Evolutionary conservation across 1,140 invertebrate genomes (phyloP), one percentile per base, ranked within the genome.

Genomic region (Trichonephila clavata): DNA sequence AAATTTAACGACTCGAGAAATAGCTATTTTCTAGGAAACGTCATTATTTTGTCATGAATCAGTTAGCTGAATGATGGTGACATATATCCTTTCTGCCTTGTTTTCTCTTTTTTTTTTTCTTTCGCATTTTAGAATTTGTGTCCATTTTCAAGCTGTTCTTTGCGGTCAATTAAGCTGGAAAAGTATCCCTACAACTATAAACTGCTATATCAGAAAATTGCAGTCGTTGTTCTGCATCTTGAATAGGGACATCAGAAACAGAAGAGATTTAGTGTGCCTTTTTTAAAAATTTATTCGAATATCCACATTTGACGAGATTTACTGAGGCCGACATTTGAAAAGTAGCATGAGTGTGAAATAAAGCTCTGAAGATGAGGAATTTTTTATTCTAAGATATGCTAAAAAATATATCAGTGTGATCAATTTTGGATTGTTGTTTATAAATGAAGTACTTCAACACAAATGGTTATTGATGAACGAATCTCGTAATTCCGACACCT

Each of bases 41-140:
- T 77, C 71, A 77, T 77, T 77, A 77, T 77, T 77, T 77, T 77
- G 71, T 77, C 71, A 77, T 77, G 71, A 77, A 77, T 77, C 71
- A 39, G 71, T 77, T 77, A 39, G 32, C 71, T 77, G 71, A 77
- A 77, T 77, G 71, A 77, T 77, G 32, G 71, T 77, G 71, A 77
- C 71, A 77, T 77, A 77, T 77, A 77, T 77, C 71, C 27, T 71
- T 27, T 77, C 27, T 32, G 18, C 24, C 14, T 32, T 39, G 18
- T 18, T 32, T 32, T 27, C 14, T 24, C 4, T 24, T 71, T 71
- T 39, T 27, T 71, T 39, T 77, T 39, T 77, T 27, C 27, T 77
- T 32, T 68, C 21, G 24, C 24, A 13, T 32, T 77, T 77, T 77
- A 77, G 27, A 77, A 77, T 77, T 77, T 77, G 71, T 77, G 71